A percentile compares a stretch with the other conserved stretches of the same genome.
These are phyloP conservation scores for Chaetodon trifasciatus DNA, from an alignment of 2,797 vertebrate species.

Conservation along the genomic window DNA sequence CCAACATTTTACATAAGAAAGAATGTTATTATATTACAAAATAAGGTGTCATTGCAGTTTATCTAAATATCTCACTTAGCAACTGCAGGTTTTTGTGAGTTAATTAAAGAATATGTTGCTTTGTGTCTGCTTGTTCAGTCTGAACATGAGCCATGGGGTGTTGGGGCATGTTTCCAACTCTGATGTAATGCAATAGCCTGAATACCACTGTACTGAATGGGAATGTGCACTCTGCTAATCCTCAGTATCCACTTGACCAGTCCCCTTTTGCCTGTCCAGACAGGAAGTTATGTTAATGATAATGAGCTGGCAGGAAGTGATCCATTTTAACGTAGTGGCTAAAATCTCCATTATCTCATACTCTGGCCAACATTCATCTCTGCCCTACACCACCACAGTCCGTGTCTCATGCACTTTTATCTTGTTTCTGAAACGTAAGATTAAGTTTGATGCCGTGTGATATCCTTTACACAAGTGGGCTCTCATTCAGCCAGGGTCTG, in stretches of 20 bases:
- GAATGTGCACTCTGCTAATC: conserved; percentile 58
- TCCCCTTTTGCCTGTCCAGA: conserved; percentile 34
- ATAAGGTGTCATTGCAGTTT: background rate
- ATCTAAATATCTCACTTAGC: background rate
- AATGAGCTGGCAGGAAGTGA: conserved; percentile 74
- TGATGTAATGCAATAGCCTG: conserved; percentile 71
- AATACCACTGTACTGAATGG: conserved; percentile 58
- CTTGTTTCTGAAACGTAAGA: conserved; percentile 8
- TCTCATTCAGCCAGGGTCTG: background rate
- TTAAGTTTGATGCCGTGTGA: conserved; percentile 17
- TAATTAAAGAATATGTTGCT: conserved; percentile 9
- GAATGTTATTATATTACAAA: background rate
- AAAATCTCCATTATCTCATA: conserved; percentile 41
- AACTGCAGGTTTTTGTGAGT: background rate
- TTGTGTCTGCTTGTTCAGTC: conserved; percentile 40
- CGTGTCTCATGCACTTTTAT: background rate
- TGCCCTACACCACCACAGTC: background rate
- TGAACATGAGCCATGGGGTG: conserved; percentile 52
- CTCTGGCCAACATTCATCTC: conserved; percentile 19
- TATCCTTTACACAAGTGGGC: background rate
- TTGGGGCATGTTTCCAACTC: conserved; percentile 57
- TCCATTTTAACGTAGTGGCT: conserved; percentile 48
- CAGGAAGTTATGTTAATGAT: conserved; percentile 69
- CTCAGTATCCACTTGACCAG: conserved; percentile 46
- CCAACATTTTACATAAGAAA: background rate